Base-by-base conservation (phyloP, 2,888 invertebrate species). In the Drosophila paramelanica region DNA sequence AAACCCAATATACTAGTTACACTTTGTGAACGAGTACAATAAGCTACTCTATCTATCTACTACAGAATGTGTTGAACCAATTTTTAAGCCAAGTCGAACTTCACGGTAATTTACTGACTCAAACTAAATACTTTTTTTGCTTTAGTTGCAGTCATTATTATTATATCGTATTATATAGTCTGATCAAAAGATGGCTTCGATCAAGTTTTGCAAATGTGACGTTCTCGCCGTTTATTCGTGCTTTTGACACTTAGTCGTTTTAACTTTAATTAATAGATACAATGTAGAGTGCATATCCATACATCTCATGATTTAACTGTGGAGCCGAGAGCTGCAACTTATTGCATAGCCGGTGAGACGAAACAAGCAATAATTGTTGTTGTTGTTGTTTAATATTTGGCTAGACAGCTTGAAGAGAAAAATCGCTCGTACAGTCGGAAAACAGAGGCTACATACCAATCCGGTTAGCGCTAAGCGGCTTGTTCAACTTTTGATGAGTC, bases 241-340 rank as follows among this genome's bases (percentile, higher is more conserved):
- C 14, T 51, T 6, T 25, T 42, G n/a, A 17, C 45, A 5, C 13
- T 45, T 39, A 20, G 13, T 39, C 20, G 31, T 23, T 14, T 33
- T 8, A 10, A 17, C 27, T 45, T 8, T 33, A 45, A 51, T 51
- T 57, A 38, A 25, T 13, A 10, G 5, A 8, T 38, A 13, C 14
- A 25, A 38, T 33, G 36, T 62, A 45, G 20, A 42, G 41, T 31
- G 25, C 52, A 25, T 53, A 39, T 36, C 13, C 5, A 23, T 17
- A 1, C 56, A 67, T 42, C 53, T 61, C 56, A 11, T 43, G 60
- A 62, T 49, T 66, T 66, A 50, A 77, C 45, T 56, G 51, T 67
- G 77, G 41, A 49, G 55, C 58, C 53, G 45, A 60, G 53, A 59
- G 50, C 62, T 60, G 68, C 49, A 14, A 57, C 62, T 64, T 64